Conservation (phyloP, 2,888 invertebrate genomes). For the Epicampocera succincta region DNA sequence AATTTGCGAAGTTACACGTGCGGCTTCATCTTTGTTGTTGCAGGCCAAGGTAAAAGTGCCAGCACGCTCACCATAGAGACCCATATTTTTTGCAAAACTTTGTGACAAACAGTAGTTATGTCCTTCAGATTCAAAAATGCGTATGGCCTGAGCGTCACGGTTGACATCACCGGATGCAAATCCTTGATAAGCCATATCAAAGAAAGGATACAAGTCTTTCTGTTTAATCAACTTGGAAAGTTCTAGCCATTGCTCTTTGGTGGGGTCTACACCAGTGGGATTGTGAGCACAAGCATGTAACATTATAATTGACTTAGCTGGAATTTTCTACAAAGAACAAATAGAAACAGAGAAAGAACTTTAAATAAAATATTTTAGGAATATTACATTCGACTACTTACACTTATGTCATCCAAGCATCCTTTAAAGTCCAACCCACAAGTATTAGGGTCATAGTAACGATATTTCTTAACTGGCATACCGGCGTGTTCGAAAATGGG, state of each 20-base stretch:
- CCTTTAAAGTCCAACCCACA: constrained; percentile 96
- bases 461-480: constrained; percentile 92
- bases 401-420: constrained; percentile 92
- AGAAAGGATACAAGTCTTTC: constrained; percentile 92
- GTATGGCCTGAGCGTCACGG: constrained; percentile 93
- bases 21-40: constrained; percentile 89
- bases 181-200: constrained; percentile 99
- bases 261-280: constrained; percentile 97
- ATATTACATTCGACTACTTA: constrained; percentile 84
- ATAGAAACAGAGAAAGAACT: neutral
- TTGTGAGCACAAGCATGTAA: constrained; percentile 99
- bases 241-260: constrained; percentile 93
- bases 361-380: constrained; percentile 1
- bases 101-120: constrained; percentile 93
- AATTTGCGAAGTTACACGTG: constrained; percentile 93
- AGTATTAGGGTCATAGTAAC: constrained; percentile 96
- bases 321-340: constrained; percentile 89
- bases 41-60: constrained; percentile 93
- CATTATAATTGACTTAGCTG: constrained; percentile 93
- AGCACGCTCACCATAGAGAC: constrained; percentile 93
- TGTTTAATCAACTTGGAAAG: constrained; percentile 91
- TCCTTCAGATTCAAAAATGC: constrained; percentile 93
- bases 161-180: constrained; percentile 94
- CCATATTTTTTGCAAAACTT: constrained; percentile 99
- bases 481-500: constrained; percentile 96